Base-by-base conservation (phyloP, 2,113 vertebrate species). In the Plestiodon gilberti region DNA sequence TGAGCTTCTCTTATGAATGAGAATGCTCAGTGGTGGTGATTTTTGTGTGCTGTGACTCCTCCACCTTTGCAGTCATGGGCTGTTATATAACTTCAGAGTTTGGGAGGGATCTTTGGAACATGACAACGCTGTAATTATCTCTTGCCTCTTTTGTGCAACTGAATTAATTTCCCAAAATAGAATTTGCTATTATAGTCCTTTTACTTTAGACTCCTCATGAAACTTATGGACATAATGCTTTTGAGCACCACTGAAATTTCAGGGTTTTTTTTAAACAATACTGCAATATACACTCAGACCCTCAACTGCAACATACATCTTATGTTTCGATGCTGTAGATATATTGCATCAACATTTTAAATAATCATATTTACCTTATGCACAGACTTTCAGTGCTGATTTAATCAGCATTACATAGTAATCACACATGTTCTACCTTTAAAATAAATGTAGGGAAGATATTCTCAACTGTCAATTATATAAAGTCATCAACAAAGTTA, bases 111-210 rank as follows among this genome's bases (percentile, higher is more conserved):
- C 25, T 71, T 7, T 59, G 67, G 67, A 71, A 78, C 52, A 78
- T 59, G 52, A 61, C n/a, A 35, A 35, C 59, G 55, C 52, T 82
- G 48, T 82, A 55, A 70, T 82, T 43, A 65, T 81, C 33, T 55
- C 48, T 82, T 82, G 78, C n/a, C 20, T 70, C 23, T 71, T 48
- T 82, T 70, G 20, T 57, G 80, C 65, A 82, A 82, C 48, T 57
- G 78, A 71, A 82, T 18, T 82, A 70, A 59, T 82, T 25, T 14
- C 52, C 55, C 70, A 71, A 82, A 82, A 82, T 82, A 82, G 25
- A 71, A 82, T 35, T 59, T 55, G 81, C 67, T 57, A 55, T 52
- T 82, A 70, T 71, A 20, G 40, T 35, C 30, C 43, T 71, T 52
- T 71, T 35, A 70, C 55, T 82, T 55, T 20, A 82, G 7, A 71